Evolutionary conservation across 2,888 invertebrate species (phyloP).

Genomic region (Epinotia ramella): DNA sequence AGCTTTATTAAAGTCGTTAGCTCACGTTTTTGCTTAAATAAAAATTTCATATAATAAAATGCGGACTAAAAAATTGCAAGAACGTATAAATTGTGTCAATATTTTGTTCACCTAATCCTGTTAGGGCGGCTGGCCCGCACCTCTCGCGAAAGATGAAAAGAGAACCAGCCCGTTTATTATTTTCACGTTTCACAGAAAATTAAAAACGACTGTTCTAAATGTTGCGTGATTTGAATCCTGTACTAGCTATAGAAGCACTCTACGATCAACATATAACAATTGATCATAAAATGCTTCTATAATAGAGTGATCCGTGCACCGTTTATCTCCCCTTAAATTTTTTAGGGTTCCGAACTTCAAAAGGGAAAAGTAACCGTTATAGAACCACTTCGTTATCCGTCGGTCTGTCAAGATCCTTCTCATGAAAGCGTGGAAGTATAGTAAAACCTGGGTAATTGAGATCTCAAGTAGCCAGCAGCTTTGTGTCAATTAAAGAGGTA

Average conservation of each 20-base stretch:
- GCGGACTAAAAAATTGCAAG: conserved; percentile 16
- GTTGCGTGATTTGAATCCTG: not conserved
- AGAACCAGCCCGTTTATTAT: conserved; percentile 12
- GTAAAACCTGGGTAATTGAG: too few relatives aligned
- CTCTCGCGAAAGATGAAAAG: conserved; percentile 30
- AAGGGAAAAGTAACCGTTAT: too few relatives aligned
- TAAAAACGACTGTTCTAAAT: not conserved
- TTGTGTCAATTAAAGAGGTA: too few relatives aligned
- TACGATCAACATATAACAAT: too few relatives aligned
- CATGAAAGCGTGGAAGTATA: too few relatives aligned
- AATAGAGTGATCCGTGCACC: too few relatives aligned
- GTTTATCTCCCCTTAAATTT: too few relatives aligned
- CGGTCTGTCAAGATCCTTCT: too few relatives aligned
- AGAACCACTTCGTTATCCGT: too few relatives aligned
- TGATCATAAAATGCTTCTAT: too few relatives aligned
- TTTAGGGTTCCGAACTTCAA: too few relatives aligned
- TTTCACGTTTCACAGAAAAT: conserved; percentile 10
- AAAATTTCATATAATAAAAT: conserved; percentile 9
- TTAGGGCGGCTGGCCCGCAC: conserved; percentile 31
- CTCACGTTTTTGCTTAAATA: not conserved
- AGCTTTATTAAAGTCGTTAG: not conserved
- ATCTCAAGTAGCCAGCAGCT: too few relatives aligned
- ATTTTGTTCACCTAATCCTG: conserved; percentile 41
- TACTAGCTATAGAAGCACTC: not conserved
- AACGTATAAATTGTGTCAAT: conserved; percentile 42